Evolutionary conservation across 2,113 vertebrate species (phyloP), one percentile per base, ranked within the genome.

Genomic region (Embiotoca jacksoni): DNA sequence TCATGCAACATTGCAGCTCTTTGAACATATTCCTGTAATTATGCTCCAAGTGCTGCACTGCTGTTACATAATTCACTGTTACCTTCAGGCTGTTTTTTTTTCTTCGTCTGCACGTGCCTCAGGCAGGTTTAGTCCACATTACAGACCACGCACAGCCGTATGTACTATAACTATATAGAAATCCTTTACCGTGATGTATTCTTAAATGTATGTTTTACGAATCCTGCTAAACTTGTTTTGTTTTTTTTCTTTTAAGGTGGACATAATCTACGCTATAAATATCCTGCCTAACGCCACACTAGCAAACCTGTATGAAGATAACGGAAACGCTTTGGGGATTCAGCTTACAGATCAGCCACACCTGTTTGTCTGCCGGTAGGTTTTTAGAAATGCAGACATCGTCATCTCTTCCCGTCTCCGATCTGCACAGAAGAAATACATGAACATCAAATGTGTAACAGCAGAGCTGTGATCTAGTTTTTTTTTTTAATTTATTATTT

Each of bases 201-300:
- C 2, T 37, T 7, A 50, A 3, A 1, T 39, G 2, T 33, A 5
- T 53, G 1, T 66, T 41, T 53, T 36, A 35, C 62, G 15, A 11
- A 54, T 57, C 10, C 14, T 3, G 5, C 2, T 39, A 9, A 80
- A 33, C 35, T 50, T 68, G 4, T 67, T 55, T 57, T 63, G 47
- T n/a, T 36, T 61, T 52, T 87, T 55, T 57, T 63, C 47, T n/a
- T 36, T 61, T 52, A 87, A 97, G 96, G 94, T 97, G 78, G 96
- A 97, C 84, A 93, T 97, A 81, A 92, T 85, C 72, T 89, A 90
- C 82, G 90, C 86, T 46, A 16, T 39, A 71, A 96, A 96, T 82
- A 96, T 97, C 36, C 94, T 97, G 89, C 96, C 94, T 58, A 97
- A 97, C 83, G 92, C 94, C 55, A 96, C 88, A 3, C 90, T 97